These are phyloP conservation scores for Popillia japonica DNA, from an alignment of 1,140 invertebrate genomes.

Conservation along the genomic window DNA sequence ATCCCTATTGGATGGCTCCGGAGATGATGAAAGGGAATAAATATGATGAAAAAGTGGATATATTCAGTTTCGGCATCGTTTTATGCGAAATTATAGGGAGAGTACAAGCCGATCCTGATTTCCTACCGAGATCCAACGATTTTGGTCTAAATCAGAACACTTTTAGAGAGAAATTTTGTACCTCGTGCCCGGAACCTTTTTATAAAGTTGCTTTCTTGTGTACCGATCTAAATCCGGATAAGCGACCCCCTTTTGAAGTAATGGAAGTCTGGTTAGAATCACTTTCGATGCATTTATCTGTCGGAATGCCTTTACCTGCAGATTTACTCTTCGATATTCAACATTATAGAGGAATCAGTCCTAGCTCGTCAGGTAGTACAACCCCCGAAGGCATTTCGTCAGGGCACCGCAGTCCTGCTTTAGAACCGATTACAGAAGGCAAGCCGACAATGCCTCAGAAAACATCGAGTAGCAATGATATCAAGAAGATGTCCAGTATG, in stretches of 20 bases:
- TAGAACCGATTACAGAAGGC: constrained; percentile 58
- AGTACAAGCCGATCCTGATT: constrained; percentile 92
- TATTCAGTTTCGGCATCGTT: constrained; percentile 97
- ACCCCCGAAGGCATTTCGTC: constrained; percentile 64
- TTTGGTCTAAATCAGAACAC: constrained; percentile 89
- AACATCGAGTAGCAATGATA: neutral
- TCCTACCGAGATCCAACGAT: constrained; percentile 85
- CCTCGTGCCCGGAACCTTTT: constrained; percentile 86
- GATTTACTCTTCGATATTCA: constrained; percentile 79
- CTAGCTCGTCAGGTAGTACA: constrained; percentile 68
- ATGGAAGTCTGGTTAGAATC: constrained; percentile 84
- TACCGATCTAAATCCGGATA: constrained; percentile 88
- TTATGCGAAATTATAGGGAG: constrained; percentile 95
- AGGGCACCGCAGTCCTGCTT: constrained; percentile 54
- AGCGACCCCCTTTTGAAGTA: constrained; percentile 85
- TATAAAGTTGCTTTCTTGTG: constrained; percentile 88
- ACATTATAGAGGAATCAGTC: constrained; percentile 71
- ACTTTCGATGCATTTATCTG: constrained; percentile 75
- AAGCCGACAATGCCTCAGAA: constrained; percentile 27
- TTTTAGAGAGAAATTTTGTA: constrained; percentile 89
- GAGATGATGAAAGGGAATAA: constrained; percentile 97
- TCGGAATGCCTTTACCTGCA: constrained; percentile 69
- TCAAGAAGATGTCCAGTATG: constrained; percentile 41
- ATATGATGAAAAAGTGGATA: constrained; percentile 96
- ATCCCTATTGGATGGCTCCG: constrained; percentile 98